Evolutionary conservation across 2,113 vertebrate species (phyloP), one percentile per base, ranked within the genome.

Genomic region (Bubo scandiacus): DNA sequence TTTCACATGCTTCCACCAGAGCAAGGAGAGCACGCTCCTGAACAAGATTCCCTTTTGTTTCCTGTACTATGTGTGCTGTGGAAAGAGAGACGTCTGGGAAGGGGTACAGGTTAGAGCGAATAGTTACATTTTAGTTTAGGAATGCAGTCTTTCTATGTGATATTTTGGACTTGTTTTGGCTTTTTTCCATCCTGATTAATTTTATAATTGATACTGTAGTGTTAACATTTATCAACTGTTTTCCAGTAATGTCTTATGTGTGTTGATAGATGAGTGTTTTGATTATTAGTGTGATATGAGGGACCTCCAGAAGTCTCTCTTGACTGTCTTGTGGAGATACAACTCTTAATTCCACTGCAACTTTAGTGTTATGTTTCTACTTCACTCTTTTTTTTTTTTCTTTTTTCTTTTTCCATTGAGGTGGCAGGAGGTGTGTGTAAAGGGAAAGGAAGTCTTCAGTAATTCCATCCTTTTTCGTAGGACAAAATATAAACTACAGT

Each of bases 71-170:
- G 96, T 96, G 94, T 45, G 88, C 96, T 43, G 42, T 77, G 70
- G 92, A 94, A 0, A 95, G 95, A 72, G 96, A 96, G 10, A 22
- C 45, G 0, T 6, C 94, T 49, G 96, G 70, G 22, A 97, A 85
- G 19, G 96, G 94, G 36, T 94, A 95, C 95, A 97, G 95, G 95
- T 97, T 47, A 66, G 96, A 91, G 85, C 1, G 0, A 88, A 18
- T 2, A 12, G 14, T 82, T 81, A 49, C 73, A 55, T 18, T 65
- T 47, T 2, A 1, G 2, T 54, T 45, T 4, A 65, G 94, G 79
- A 94, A 90, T 94, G 91, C 67, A 68, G 34, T 22, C 62, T 70
- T 75, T 87, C 83, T 79, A 9, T 26, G 70, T 84, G 94, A 65
- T 95, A 34, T 54, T 92, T 90, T 65, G 49, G n/a, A 23, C 15